Percentiles rank a stretch among this genome's conserved stretches.
These are phyloP conservation scores for Aphis craccivora DNA, from an alignment of 1,140 invertebrate genomes.

Conservation along the genomic window DNA sequence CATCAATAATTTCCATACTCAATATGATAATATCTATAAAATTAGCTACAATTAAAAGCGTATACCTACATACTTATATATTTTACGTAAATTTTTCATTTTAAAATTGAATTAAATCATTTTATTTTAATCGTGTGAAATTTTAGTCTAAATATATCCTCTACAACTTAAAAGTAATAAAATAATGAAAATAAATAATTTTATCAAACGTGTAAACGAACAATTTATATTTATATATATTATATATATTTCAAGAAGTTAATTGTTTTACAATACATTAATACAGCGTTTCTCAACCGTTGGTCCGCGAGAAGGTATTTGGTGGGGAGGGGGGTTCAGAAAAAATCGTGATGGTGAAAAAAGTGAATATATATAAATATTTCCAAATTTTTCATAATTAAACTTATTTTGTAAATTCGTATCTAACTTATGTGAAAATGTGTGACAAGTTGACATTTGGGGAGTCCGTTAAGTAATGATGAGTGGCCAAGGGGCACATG, in stretches of 20 bases:
- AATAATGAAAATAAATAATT: background rate
- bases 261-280: background rate
- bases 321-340: no score
- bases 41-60: background rate
- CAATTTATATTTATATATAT: background rate
- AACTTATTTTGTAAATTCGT: no score
- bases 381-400: no score
- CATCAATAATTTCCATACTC: background rate
- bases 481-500: no score
- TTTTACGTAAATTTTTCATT: background rate
- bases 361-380: no score
- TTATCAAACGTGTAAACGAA: background rate
- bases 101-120: background rate
- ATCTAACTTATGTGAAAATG: no score
- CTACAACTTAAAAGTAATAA: no score
- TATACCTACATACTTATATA: background rate
- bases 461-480: no score
- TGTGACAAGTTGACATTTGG: no score
- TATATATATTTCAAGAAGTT: background rate
- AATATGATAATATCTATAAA: background rate
- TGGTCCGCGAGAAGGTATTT: no score
- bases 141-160: background rate
- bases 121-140: background rate
- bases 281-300: background rate
- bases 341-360: no score